Base-by-base conservation (phyloP, 2,113 vertebrate species). In the Trichechus manatus region DNA sequence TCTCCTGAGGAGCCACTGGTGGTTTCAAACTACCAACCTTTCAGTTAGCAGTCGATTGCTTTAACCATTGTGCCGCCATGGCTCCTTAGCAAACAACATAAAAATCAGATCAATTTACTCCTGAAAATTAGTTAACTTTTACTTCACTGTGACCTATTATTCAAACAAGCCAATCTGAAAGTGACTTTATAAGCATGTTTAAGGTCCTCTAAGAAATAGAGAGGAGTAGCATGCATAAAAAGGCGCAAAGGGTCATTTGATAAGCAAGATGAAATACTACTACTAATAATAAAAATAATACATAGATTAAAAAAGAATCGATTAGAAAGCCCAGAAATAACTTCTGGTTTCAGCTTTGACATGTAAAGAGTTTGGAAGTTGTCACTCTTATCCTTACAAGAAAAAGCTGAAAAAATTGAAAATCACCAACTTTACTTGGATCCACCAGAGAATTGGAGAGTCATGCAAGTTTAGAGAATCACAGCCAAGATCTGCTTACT, bases 61-160 rank as follows among this genome's bases (percentile, higher is more conserved):
- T 56, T 56, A 13, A 56, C 14, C 15, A 56, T 9, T 56, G 53
- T 56, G 53, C 15, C 14, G 13, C 53, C 53, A 56, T 9, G 11
- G 53, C 53, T 56, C 53, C 53, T 56, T 56, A 56, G 39, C 36
- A 29, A 82, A n/a, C n/a, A 44, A 47, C 1, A 39, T 59, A 68
- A 92, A 95, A 91, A 68, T 50, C 68, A 82, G 9, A 87, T 68
- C 56, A 80, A 53, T 75, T 95, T 5, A 80, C 19, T 84, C 36
- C 36, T 75, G n/a, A 68, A 81, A 91, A 72, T 77, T n/a, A 70
- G 44, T 64, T 44, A 56, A 87, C 47, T 85, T 8, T 61, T 50
- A 68, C 89, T 92, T 85, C 61, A 61, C 14, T 7, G 66, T 33
- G 0, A 17, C 7, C 25, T 86, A 0, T 80, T 74, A 89, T 27